Evolutionary conservation across 2,113 vertebrate genomes (phyloP).

Genomic region (Poicephalus meyeri): DNA sequence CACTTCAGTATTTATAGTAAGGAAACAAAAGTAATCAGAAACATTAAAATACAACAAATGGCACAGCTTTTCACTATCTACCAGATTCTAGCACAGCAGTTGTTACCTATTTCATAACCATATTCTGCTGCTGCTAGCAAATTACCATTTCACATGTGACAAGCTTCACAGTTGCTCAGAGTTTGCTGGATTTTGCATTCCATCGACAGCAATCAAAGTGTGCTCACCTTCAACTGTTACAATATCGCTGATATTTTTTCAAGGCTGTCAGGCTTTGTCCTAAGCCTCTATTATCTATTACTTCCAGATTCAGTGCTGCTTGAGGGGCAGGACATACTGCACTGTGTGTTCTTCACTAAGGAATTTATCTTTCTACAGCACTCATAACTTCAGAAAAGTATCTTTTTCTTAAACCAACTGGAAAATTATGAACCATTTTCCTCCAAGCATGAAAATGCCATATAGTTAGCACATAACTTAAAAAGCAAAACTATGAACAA

Average conservation of each 20-base stretch:
- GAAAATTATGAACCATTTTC: not conserved
- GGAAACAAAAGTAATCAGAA: not conserved
- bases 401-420: not conserved
- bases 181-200: not conserved
- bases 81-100: not conserved
- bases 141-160: fast-evolving
- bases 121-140: not conserved
- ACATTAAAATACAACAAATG: not conserved
- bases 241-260: not conserved
- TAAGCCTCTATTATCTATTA: slow-evolving; percentile 3
- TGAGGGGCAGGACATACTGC: not conserved
- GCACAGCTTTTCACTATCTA: not conserved
- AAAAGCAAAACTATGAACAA: not conserved
- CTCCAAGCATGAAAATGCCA: not conserved
- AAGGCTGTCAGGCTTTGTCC: not conserved
- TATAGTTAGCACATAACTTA: not conserved
- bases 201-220: not conserved
- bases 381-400: not conserved
- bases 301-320: not conserved
- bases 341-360: not conserved
- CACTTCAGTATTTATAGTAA: not conserved
- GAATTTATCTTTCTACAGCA: not conserved
- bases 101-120: not conserved
- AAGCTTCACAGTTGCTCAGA: not conserved
- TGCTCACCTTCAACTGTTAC: not conserved